These are phyloP conservation scores for Drosophila busckii DNA, from an alignment of 1,140 invertebrate species.

Conservation along the genomic window DNA sequence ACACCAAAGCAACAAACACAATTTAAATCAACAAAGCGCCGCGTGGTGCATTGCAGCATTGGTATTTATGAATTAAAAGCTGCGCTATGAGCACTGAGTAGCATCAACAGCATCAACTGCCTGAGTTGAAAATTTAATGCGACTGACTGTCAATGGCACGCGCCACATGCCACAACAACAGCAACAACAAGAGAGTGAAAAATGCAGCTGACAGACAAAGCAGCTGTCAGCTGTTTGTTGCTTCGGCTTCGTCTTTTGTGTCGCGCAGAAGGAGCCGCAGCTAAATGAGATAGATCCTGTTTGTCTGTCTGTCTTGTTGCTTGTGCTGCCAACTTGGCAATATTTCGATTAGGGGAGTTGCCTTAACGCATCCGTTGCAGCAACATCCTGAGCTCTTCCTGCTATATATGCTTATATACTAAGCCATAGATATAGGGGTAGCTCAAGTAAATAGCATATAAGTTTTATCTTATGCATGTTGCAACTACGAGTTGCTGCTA, in stretches of 20 bases:
- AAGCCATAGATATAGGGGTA: too few species aligned
- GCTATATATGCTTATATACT: too few species aligned
- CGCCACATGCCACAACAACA: conserved; percentile 38
- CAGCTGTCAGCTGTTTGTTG: conserved; percentile 72
- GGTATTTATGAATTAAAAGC: conserved; percentile 1
- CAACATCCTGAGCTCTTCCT: too few species aligned
- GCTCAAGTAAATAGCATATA: too few species aligned
- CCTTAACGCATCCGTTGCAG: conserved; percentile 53
- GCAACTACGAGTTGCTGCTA: too few species aligned
- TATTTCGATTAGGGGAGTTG: conserved; percentile 72
- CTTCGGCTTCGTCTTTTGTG: conserved; percentile 30
- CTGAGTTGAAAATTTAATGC: conserved; percentile 33
- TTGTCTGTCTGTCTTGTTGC: not conserved
- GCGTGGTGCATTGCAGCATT: too few species aligned
- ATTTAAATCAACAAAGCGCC: conserved; percentile 47
- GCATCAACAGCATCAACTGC: too few species aligned
- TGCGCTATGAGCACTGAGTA: not conserved
- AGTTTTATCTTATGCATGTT: too few species aligned
- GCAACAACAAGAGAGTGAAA: conserved; percentile 25
- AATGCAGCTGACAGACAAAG: conserved; percentile 24
- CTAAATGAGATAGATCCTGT: conserved; percentile 48
- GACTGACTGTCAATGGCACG: conserved; percentile 38
- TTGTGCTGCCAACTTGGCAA: conserved; percentile 29
- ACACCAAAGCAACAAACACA: not conserved
- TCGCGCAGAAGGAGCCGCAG: conserved; percentile 12